phyloP scores from a whole-genome alignment of 2,888 invertebrate species.

The Drosophila austrosaltans region DNA sequence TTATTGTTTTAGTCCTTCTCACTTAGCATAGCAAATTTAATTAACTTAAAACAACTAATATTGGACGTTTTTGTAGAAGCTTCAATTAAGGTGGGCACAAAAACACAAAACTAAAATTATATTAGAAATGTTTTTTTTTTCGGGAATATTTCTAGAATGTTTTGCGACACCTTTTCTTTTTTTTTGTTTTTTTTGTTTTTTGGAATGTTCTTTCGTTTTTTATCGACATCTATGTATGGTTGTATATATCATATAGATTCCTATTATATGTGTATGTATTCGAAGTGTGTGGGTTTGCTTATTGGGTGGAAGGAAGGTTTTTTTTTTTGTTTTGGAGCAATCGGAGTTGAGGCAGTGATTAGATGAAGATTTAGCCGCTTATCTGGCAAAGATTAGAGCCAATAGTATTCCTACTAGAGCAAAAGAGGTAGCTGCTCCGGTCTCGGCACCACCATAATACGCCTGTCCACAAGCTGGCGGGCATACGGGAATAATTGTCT shows the following conservation, averaged over 20 bases:
- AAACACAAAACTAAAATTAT: conserved; percentile 26
- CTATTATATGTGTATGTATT: conserved; percentile 49
- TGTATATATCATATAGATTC: conserved; percentile 32
- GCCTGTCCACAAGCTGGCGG: conserved; percentile 92
- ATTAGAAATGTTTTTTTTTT: conserved; percentile 23
- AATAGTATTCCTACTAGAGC: conserved; percentile 84
- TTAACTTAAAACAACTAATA: conserved; percentile 68
- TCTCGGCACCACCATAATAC: conserved; percentile 81
- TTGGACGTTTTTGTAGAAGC: conserved; percentile 62
- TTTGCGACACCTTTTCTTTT: conserved; percentile 2
- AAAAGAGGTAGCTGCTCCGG: conserved; percentile 82
- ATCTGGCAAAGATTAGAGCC: conserved; percentile 83
- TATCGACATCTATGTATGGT: conserved; percentile 27
- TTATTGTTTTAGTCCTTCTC: conserved; percentile 32
- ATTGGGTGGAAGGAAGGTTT: conserved; percentile 41
- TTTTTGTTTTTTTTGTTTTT: conserved; percentile 34
- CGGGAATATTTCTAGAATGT: conserved; percentile 39
- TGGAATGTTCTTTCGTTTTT: conserved; percentile 18
- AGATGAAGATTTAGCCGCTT: conserved; percentile 57
- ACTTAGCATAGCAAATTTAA: conserved; percentile 55
- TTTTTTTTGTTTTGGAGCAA: conserved; percentile 41
- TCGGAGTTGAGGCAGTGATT: conserved; percentile 18
- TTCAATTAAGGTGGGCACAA: conserved; percentile 32
- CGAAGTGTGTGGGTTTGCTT: conserved; percentile 46
- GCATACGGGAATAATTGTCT: conserved; percentile 95